Evolutionary conservation across 1,140 invertebrate genomes (phyloP).

Genomic region (Thaumetopoea pityocampa): DNA sequence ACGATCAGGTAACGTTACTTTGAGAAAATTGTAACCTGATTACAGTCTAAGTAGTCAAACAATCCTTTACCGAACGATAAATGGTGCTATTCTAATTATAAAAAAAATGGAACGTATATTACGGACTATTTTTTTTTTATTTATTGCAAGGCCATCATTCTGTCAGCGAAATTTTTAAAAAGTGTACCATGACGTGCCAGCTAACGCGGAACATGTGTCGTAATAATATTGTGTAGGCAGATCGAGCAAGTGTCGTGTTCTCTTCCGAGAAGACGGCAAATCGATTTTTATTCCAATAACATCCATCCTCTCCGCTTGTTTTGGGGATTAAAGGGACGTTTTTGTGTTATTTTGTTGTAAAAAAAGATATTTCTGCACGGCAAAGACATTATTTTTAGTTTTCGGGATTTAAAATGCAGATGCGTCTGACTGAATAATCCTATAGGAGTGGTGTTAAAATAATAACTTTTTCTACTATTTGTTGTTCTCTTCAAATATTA

Average conservation of each 20-base stretch:
- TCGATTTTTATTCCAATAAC: conserved; percentile 53
- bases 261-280: conserved; percentile 49
- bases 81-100: too few species aligned
- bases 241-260: conserved; percentile 64
- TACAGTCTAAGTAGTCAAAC: too few species aligned
- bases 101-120: too few species aligned
- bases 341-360: conserved; percentile 17
- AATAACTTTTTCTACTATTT: too few species aligned
- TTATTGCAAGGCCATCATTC: too few species aligned
- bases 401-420: neutral
- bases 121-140: too few species aligned
- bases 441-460: too few species aligned
- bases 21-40: too few species aligned
- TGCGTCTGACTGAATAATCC: conserved; percentile 7
- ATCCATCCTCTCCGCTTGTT: conserved; percentile 34
- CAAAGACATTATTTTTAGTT: conserved; percentile 4
- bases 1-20: too few species aligned
- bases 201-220: conserved; percentile 50
- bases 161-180: conserved; percentile 10
- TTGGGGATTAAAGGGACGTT: conserved; percentile 42
- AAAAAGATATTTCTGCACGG: conserved; percentile 14
- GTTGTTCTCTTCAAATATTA: too few species aligned
- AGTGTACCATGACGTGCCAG: conserved; percentile 17
- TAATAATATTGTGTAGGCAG: conserved; percentile 52
- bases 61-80: too few species aligned